These are phyloP conservation scores for Catocala nupta DNA, from an alignment of 2,888 invertebrate species.

Conservation along the genomic window DNA sequence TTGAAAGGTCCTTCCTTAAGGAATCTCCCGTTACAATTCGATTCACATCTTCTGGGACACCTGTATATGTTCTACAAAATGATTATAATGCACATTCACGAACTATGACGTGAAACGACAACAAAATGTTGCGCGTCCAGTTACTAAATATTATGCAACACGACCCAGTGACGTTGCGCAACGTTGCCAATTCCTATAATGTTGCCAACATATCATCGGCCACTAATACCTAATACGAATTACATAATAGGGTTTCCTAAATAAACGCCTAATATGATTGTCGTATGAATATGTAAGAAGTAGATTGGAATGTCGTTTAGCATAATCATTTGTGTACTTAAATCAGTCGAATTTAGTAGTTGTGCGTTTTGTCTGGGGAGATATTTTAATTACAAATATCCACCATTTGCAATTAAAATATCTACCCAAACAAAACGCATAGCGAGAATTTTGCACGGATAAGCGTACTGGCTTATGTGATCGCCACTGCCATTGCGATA, in stretches of 20 bases:
- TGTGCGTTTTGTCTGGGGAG: too few relatives aligned
- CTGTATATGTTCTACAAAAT: too few relatives aligned
- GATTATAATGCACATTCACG: not conserved
- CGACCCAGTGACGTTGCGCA: slow-evolving; percentile 21
- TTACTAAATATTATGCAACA: not conserved
- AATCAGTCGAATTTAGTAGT: not conserved
- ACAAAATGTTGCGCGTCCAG: not conserved
- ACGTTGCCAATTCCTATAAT: slow-evolving; percentile 3
- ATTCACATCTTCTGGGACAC: too few relatives aligned
- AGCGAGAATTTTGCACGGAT: too few relatives aligned
- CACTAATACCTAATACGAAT: not conserved
- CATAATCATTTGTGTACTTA: not conserved
- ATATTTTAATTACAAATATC: too few relatives aligned
- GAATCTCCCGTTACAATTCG: too few relatives aligned
- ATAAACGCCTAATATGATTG: slow-evolving; percentile 5
- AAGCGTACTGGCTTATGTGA: too few relatives aligned
- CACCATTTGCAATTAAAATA: too few relatives aligned
- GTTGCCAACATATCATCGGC: slow-evolving; percentile 7
- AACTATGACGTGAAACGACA: not conserved
- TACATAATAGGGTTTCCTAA: slow-evolving; percentile 17
- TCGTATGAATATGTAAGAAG: not conserved
- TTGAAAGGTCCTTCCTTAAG: too few relatives aligned
- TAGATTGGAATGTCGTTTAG: not conserved
- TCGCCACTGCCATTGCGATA: too few relatives aligned
- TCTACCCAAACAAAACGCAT: too few relatives aligned